Base-by-base conservation (phyloP, 1,140 invertebrate species). In the Pararge aegeria region DNA sequence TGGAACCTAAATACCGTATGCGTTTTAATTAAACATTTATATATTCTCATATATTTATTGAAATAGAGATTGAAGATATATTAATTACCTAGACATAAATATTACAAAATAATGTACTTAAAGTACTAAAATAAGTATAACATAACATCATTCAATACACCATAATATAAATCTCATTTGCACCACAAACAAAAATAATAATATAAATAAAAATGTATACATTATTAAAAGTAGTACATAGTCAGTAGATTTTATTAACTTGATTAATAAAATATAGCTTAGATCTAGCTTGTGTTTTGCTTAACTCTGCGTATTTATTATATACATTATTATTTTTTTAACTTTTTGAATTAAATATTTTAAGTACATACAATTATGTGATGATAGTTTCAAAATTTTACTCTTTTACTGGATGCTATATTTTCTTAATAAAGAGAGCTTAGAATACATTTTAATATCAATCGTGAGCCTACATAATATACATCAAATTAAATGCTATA, bases 1-100 rank as follows among this genome's bases (percentile, higher is more conserved):
- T n/a, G n/a, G n/a, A n/a, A n/a, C n/a, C n/a, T n/a, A n/a, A n/a
- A n/a, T n/a, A n/a, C n/a, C n/a, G n/a, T n/a, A n/a, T n/a, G n/a
- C n/a, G n/a, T n/a, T n/a, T n/a, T n/a, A 61, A 61, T 49, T 49
- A 54, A 60, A 60, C 38, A 46, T 20, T 3, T 38, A 44, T 21
- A 37, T 13, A 21, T 34, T 53, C n/a, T 52, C 64, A 70, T 51
- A 64, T 70, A 70, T 73, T 72, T 77, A 69, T 65, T 64, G 64
- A 70, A 70, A 61, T 69, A 63, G 64, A 75, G 65, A 79, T 68
- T 71, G 59, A 70, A 73, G 57, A 74, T 64, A 57, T 58, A 67
- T 69, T 73, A 79, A 79, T 69, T 78, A 49, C 46, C 46, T 49
- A 79, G 74, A 64, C 30, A 77, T 70, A 68, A 74, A 73, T 74